A percentile compares a stretch with the other conserved stretches of the same genome.
These are phyloP conservation scores for Saturnia japonica DNA, from an alignment of 2,888 invertebrate genomes.

Conservation along the genomic window DNA sequence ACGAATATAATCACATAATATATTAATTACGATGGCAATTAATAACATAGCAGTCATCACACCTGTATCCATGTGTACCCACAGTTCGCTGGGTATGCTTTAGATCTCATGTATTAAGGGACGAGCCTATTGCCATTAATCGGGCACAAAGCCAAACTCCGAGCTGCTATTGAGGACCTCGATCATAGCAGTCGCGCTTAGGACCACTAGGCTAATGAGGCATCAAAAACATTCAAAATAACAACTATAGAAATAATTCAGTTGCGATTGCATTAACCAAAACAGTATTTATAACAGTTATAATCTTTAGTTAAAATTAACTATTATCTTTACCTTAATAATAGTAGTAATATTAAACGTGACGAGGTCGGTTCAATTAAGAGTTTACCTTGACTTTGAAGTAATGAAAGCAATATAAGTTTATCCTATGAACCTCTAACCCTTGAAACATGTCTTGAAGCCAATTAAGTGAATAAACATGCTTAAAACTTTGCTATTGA, in stretches of 20 bases:
- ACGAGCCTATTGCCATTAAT: too few species aligned
- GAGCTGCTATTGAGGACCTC: too few species aligned
- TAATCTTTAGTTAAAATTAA: neutral
- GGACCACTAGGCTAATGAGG: too few species aligned
- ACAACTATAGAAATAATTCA: neutral
- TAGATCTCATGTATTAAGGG: too few species aligned
- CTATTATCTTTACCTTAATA: neutral
- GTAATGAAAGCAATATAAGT: neutral
- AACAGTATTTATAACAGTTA: neutral
- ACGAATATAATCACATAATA: too few species aligned
- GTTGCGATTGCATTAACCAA: neutral
- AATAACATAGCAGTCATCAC: too few species aligned
- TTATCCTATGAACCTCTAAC: neutral
- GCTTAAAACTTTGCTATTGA: neutral
- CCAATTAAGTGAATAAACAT: neutral
- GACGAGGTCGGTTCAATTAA: constrained; percentile 5
- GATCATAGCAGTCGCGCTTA: too few species aligned
- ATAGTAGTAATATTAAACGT: neutral
- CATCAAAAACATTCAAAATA: too few species aligned
- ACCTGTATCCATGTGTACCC: too few species aligned
- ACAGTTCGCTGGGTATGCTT: too few species aligned
- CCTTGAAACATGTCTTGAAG: neutral
- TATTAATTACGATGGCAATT: too few species aligned
- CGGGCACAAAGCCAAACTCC: too few species aligned
- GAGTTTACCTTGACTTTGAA: neutral